Evolutionary conservation across 30 jellyfish, hydroid and myxozoan species (phyloP), one percentile per base, ranked within the genome.

Genomic region (Cassiopea andromeda): DNA sequence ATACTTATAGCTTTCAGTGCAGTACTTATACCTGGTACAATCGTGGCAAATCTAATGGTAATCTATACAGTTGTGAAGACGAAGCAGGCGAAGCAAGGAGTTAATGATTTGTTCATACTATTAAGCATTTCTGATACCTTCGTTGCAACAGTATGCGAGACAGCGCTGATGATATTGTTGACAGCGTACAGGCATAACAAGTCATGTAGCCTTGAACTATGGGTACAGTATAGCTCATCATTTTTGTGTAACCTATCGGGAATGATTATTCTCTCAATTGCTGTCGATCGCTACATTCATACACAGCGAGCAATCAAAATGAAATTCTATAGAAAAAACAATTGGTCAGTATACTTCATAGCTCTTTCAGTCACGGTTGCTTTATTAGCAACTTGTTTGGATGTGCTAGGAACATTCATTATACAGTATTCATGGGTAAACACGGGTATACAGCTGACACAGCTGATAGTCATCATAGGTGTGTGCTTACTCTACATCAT

Each of bases 171-270:
- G 69, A 69, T 86, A 0, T 8, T 86, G 16, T 70, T 86, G 47
- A 60, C 84, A 0, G 78, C 69, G 10, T 86, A 61, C 78, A 64
- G 87, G 13, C 68, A 69, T 18, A 13, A 46, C n/a, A 46, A 89
- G 46, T 60, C 46, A 16, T 86, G 93, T 78, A 7, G 15, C 50
- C n/a, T 86, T 50, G 93, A 86, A 79, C 57, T 86, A 59, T 64
- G 82, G 84, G 64, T 86, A 68, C 93, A 86, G 48, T 86, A 86
- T 87, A 86, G 93, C 79, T 49, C 83, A 38, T 73, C 93, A 8
- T 75, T 86, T 1, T 69, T 86, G 74, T 86, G 93, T 84, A 78
- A 75, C 46, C 50, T 86, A 17, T 86, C 93, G 0, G 93, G 93
- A 48, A 86, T 86, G 93, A 77, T 86, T 18, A 86, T 86, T 9